Evolutionary conservation across 2,888 invertebrate genomes (phyloP), one percentile per base, ranked within the genome.

Genomic region (Bombylius major): DNA sequence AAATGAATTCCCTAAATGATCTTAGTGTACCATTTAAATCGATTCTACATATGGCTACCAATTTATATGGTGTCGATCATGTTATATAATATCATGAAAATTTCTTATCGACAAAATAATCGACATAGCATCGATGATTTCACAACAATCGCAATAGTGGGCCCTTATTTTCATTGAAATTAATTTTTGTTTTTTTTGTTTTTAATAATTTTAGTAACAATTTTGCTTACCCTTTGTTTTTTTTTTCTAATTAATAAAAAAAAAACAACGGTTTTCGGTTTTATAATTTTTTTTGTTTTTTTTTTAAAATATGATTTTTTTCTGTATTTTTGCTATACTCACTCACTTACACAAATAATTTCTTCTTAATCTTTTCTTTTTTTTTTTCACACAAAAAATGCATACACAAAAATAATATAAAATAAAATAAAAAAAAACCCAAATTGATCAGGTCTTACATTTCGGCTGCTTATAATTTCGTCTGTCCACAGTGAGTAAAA

Each of bases 401-500:
- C 34, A 11, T 42, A 42, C 49, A 74, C 65, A 52, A 51, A 49
- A 23, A 33, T 51, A 51, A 51, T 44, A 42, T 49, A 42, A 46
- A 46, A 47, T 31, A 23, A 5, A n/a, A n/a, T n/a, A n/a, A n/a
- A n/a, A n/a, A n/a, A n/a, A 32, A 56, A 50, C 31, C 14, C 34
- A 48, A 46, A 53, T 39, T 33, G 49, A 60, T 63, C 78, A 81
- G 81, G 79, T 79, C 78, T 75, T 77, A 77, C 68, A 77, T 80
- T 75, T 78, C 80, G 62, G 78, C 79, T 66, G 77, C 78, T 70
- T 82, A 81, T 76, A 79, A 79, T 72, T 77, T 80, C 71, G 79
- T 77, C 71, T 82, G 81, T 74, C 78, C 80, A 78, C 82, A 82
- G 82, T 82, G 78, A 82, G 82, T 82, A 78, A 68, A 60, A 33